phyloP scores from a whole-genome alignment of 2,888 invertebrate species.

The Aspidiotus rigidus region DNA sequence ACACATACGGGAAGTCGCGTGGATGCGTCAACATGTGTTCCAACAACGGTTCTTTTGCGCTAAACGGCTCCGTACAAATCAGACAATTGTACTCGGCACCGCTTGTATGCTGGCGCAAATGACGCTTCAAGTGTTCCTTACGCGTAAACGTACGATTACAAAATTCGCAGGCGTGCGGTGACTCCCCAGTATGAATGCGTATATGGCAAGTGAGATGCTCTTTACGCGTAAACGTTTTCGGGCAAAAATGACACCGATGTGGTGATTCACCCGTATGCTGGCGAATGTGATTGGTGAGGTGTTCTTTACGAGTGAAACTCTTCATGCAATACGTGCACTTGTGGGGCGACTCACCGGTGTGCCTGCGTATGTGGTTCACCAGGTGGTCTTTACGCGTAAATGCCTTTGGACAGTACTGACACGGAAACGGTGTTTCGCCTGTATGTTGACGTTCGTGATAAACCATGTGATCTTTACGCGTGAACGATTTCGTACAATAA shows the following conservation, averaged over 20 bases:
- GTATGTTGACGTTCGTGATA: conserved; percentile 76
- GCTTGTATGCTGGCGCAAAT: conserved; percentile 52
- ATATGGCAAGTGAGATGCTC: conserved; percentile 65
- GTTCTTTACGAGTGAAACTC: conserved; percentile 41
- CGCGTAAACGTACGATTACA: conserved; percentile 77
- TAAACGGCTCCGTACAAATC: conserved; percentile 63
- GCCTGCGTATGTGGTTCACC: conserved; percentile 78
- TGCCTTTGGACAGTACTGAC: conserved; percentile 64
- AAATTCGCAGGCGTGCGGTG: conserved; percentile 74
- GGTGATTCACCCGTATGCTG: conserved; percentile 54
- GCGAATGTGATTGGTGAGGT: conserved; percentile 41
- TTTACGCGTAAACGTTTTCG: conserved; percentile 68
- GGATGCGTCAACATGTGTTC: conserved; percentile 69
- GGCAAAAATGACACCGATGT: conserved; percentile 68
- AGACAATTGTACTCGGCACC: conserved; percentile 72
- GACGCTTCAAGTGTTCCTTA: conserved; percentile 70
- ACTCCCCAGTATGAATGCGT: conserved; percentile 78
- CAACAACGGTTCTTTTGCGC: conserved; percentile 62
- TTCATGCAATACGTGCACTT: conserved; percentile 74
- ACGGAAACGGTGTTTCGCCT: conserved; percentile 66
- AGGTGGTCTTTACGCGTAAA: conserved; percentile 82
- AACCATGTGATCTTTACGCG: conserved; percentile 73
- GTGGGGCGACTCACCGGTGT: conserved; percentile 79
- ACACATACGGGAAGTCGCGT: conserved; percentile 72
- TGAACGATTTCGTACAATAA: conserved; percentile 79